Conservation (phyloP, 2,888 invertebrate species). For the Temnothorax ravouxi region DNA sequence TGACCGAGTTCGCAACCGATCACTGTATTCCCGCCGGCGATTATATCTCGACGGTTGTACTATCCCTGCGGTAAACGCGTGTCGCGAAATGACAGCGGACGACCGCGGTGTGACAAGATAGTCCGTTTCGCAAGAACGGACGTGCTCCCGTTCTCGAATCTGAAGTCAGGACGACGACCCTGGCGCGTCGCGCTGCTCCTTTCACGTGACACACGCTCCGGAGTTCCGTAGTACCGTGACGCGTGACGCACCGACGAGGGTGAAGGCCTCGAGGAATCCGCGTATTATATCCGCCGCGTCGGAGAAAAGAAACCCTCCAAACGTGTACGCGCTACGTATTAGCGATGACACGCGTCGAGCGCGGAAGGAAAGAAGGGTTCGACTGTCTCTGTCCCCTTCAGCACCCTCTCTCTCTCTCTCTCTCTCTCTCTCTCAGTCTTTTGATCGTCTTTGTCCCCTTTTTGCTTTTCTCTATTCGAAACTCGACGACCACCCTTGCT, state of each 20-base stretch:
- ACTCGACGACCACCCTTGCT: constrained; percentile 25
- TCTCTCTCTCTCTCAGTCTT: background rate
- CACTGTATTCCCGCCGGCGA: background rate
- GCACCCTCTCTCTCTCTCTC: background rate
- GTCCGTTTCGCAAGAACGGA: constrained; percentile 15
- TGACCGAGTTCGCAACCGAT: constrained; percentile 2
- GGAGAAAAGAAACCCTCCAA: constrained; percentile 76
- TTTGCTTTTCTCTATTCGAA: constrained; percentile 10
- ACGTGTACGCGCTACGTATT: constrained; percentile 74
- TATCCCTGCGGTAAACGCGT: background rate
- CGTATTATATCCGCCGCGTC: constrained; percentile 66
- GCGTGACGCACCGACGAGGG: constrained; percentile 34
- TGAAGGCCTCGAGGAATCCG: constrained; percentile 68
- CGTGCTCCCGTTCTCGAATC: constrained; percentile 36
- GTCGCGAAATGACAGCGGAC: background rate
- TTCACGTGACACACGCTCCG: constrained; percentile 55
- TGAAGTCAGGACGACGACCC: constrained; percentile 64
- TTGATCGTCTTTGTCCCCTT: constrained; percentile 32
- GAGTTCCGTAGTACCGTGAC: constrained; percentile 30
- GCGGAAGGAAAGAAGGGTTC: constrained; percentile 69
- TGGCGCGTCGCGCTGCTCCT: constrained; percentile 41
- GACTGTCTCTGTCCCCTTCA: constrained; percentile 50
- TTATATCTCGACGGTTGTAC: background rate
- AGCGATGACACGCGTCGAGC: constrained; percentile 70
- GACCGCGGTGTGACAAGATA: background rate